These are phyloP conservation scores for Petroica traversi DNA, from an alignment of 2,113 vertebrate genomes.

Conservation along the genomic window DNA sequence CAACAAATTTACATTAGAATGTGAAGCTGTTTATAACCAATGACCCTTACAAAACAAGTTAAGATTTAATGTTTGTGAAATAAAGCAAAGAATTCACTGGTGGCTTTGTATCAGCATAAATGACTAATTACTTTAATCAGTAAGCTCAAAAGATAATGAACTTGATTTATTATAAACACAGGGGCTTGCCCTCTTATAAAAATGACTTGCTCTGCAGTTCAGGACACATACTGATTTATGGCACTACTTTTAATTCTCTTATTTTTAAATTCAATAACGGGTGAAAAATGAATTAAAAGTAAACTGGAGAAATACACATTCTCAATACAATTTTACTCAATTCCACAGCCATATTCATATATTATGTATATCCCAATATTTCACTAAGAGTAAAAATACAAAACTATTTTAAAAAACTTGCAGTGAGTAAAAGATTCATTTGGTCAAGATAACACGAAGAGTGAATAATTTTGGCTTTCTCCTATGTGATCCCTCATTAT, in stretches of 20 bases:
- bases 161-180: conserved; percentile 24
- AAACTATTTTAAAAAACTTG: background rate
- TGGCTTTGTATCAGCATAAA: conserved; percentile 31
- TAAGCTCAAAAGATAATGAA: conserved; percentile 39
- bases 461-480: background rate
- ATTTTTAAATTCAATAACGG: background rate
- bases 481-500: background rate
- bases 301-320: background rate
- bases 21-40: background rate
- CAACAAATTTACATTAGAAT: background rate
- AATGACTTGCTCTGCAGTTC: background rate
- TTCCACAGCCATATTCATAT: background rate
- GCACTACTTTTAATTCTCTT: background rate
- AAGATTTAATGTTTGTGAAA: background rate
- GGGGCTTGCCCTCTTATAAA: background rate
- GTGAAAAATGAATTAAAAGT: background rate
- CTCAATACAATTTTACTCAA: background rate
- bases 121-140: conserved; percentile 52
- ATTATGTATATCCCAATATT: background rate
- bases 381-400: background rate
- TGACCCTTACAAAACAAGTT: background rate
- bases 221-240: conserved; percentile 23
- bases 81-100: background rate
- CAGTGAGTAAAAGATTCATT: background rate
- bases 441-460: background rate